Percentiles rank a stretch among this genome's conserved stretches.
Evolutionary conservation across 2,113 vertebrate genomes (phyloP).

Genomic region (Sarotherodon lohbergeri): DNA sequence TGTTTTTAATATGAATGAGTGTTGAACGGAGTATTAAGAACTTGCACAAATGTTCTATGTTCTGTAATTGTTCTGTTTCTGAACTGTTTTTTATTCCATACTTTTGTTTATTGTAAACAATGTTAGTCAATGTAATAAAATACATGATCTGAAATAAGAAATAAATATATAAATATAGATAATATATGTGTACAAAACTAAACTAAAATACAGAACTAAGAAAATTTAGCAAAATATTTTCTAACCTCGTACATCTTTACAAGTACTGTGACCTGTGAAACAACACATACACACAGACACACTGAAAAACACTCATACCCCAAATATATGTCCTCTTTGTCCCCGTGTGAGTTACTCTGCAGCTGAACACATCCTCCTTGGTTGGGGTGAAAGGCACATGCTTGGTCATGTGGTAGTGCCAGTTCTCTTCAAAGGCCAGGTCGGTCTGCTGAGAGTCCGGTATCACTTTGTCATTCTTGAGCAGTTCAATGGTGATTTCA

Average conservation of each 20-base stretch:
- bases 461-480: conserved; percentile 36
- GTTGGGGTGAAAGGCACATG: conserved; percentile 32
- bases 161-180: not conserved
- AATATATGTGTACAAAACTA: not conserved
- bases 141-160: not conserved
- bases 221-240: not conserved
- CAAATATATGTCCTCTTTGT: fast-evolving
- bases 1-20: not conserved
- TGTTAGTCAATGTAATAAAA: not conserved
- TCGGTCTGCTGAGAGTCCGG: not conserved
- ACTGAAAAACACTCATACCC: conserved; percentile 59
- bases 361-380: fast-evolving
- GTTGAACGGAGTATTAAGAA: fast-evolving
- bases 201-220: not conserved
- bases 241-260: not conserved
- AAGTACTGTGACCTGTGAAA: not conserved
- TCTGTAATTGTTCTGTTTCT: not conserved
- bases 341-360: conserved; percentile 48
- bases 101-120: not conserved
- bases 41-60: not conserved
- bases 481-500: conserved; percentile 60
- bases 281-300: not conserved
- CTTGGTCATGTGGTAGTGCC: conserved; percentile 78
- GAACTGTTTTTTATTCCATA: not conserved
- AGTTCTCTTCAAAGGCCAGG: conserved; percentile 76